Conservation (phyloP, 2,113 vertebrate genomes). For the Guaruba guarouba region DNA sequence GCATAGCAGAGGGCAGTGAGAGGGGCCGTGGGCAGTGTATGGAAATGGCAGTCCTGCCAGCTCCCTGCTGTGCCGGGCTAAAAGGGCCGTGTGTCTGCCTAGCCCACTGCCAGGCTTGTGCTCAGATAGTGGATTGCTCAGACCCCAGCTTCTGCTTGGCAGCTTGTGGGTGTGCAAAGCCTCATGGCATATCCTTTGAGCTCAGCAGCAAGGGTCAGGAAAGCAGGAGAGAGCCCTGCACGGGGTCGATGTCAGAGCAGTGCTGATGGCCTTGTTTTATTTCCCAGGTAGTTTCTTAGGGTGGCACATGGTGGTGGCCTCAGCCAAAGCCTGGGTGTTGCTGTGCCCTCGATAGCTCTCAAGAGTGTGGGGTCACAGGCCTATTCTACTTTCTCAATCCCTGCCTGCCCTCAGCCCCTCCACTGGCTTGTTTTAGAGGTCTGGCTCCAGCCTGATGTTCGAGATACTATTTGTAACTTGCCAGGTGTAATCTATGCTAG, state of each 20-base stretch:
- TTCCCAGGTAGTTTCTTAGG: background rate
- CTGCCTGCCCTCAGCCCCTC: background rate
- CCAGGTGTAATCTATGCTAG: conserved; percentile 16
- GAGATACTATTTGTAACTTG: background rate
- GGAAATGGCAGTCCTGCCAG: background rate
- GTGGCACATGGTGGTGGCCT: background rate
- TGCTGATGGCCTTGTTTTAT: background rate
- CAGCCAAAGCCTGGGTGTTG: background rate
- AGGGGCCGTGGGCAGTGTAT: background rate
- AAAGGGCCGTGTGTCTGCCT: background rate
- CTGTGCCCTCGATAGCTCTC: background rate
- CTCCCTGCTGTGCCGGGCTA: background rate
- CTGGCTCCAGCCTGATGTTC: background rate
- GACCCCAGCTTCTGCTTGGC: background rate
- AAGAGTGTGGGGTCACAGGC: background rate
- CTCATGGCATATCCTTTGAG: background rate
- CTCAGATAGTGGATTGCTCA: background rate
- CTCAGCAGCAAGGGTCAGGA: rapidly evolving
- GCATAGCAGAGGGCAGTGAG: background rate
- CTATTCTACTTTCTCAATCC: background rate
- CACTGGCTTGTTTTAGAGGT: background rate
- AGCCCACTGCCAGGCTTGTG: background rate
- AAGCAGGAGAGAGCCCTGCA: background rate
- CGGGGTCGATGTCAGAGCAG: background rate
- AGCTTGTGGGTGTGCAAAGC: background rate